Conservation (phyloP, 2,113 vertebrate genomes). For the Reinhardtius hippoglossoides region DNA sequence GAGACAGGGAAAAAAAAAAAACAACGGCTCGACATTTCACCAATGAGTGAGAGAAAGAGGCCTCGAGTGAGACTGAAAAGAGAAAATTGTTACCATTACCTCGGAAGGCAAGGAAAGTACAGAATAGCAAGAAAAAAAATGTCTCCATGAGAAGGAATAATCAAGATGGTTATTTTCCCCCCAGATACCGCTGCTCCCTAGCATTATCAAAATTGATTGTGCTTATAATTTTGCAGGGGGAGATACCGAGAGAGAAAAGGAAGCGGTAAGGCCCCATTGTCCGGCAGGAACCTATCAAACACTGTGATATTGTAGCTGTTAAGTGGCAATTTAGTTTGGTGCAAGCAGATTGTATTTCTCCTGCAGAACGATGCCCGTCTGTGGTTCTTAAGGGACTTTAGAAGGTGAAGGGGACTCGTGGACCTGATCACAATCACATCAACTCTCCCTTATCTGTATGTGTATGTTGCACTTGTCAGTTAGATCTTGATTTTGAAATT, state of each 20-base stretch:
- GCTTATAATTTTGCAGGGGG: conserved; percentile 69
- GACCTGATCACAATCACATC: conserved; percentile 26
- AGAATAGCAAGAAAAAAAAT: conserved; percentile 54
- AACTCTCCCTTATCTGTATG: too few species aligned
- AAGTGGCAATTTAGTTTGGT: conserved; percentile 65
- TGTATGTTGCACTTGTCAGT: too few species aligned
- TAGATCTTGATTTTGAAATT: too few species aligned
- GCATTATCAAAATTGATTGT: conserved; percentile 76
- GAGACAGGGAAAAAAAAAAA: conserved; percentile 21
- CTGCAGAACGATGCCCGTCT: conserved; percentile 27
- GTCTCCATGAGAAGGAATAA: conserved; percentile 69
- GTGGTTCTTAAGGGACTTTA: conserved; percentile 5
- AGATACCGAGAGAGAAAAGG: conserved; percentile 50
- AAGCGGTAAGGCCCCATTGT: conserved; percentile 55
- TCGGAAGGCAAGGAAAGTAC: conserved; percentile 62
- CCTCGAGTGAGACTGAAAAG: conserved; percentile 65
- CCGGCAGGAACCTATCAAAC: conserved; percentile 45
- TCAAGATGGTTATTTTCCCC: conserved; percentile 76
- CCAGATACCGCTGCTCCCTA: conserved; percentile 59
- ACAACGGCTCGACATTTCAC: conserved; percentile 55
- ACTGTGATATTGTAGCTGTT: conserved; percentile 62
- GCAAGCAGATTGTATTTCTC: conserved; percentile 30
- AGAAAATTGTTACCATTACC: conserved; percentile 81
- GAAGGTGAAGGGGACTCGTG: background rate
- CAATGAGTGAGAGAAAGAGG: conserved; percentile 67